Evolutionary conservation across 1,140 invertebrate genomes (phyloP), one percentile per base, ranked within the genome.

Genomic region (Panagrolaimus sp.): DNA sequence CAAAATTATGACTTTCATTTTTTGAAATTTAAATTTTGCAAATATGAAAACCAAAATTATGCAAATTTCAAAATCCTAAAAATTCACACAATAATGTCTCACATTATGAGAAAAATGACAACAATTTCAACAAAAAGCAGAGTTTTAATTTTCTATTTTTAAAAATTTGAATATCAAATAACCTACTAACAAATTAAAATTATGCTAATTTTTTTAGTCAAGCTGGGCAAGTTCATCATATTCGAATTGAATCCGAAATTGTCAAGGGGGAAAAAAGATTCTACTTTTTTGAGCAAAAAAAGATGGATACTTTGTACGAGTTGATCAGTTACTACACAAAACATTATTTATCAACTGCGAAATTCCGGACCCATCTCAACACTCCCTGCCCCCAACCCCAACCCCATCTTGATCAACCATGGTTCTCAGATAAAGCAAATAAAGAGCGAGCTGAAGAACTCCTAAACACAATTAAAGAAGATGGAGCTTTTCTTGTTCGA

Each of bases 251-350:
- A 44, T 9, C 69, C 7, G 6, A n/a, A 32, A 68, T 70, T 10
- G 21, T 47, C 24, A 38, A 70, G n/a, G 65, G 65, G 1, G 47
- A 44, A 28, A 76, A 83, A 48, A 74, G 75, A 43, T 82, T 77
- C 67, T 80, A 74, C 68, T 79, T 82, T 65, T 67, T 83, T 66
- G 79, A 82, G n/a, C 70, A 71, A 45, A 75, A 78, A 48, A 70
- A 77, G 44, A 73, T 77, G 17, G 80, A 82, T 46, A 82, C 82
- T 14, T 69, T 82, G 4, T 82, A 83, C 67, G 80, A 82, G 48
- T 63, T 82, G 73, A 81, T 82, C 52, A 80, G 76, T 68, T 80
- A 82, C 67, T 83, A 82, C 73, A 83, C 78, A 7, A 69, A 75
- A 38, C 70, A 80, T 52, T 65, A 78, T 9, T 67, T 82, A 1